phyloP scores from a whole-genome alignment of 2,888 invertebrate species.

The Eupithecia dodoneata region DNA sequence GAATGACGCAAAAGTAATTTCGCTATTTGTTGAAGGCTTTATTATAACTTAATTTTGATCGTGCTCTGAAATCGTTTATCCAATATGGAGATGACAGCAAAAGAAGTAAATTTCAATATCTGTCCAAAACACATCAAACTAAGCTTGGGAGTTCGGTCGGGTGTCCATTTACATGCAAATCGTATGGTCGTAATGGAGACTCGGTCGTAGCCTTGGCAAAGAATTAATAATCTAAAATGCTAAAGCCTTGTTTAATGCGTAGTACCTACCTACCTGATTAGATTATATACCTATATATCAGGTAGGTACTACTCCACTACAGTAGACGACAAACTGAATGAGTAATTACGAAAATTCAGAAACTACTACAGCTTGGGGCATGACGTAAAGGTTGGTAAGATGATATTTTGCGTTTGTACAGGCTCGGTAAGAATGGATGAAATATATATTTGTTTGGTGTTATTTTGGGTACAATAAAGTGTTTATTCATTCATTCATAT shows the following conservation, averaged over 20 bases:
- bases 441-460: too few relatives aligned
- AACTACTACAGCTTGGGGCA: too few relatives aligned
- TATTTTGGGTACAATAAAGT: too few relatives aligned
- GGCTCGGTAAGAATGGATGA: too few relatives aligned
- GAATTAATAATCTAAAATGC: constrained; percentile 11
- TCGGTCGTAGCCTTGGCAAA: constrained; percentile 25
- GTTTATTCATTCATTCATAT: too few relatives aligned
- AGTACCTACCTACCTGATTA: background rate
- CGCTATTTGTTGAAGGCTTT: background rate
- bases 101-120: constrained; percentile 34
- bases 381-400: too few relatives aligned
- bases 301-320: background rate
- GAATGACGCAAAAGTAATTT: background rate
- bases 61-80: background rate
- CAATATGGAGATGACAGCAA: constrained; percentile 16
- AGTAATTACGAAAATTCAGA: too few relatives aligned
- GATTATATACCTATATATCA: background rate
- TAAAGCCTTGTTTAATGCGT: background rate
- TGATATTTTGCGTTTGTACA: too few relatives aligned
- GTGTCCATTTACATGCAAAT: constrained; percentile 44
- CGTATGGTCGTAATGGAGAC: constrained; percentile 52
- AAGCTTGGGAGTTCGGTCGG: constrained; percentile 27
- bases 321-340: too few relatives aligned
- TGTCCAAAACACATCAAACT: constrained; percentile 34
- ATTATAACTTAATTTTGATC: background rate